Percentiles rank a stretch among this genome's conserved stretches.
phyloP scores from a whole-genome alignment of 2,888 invertebrate genomes.

The Drepana falcataria region DNA sequence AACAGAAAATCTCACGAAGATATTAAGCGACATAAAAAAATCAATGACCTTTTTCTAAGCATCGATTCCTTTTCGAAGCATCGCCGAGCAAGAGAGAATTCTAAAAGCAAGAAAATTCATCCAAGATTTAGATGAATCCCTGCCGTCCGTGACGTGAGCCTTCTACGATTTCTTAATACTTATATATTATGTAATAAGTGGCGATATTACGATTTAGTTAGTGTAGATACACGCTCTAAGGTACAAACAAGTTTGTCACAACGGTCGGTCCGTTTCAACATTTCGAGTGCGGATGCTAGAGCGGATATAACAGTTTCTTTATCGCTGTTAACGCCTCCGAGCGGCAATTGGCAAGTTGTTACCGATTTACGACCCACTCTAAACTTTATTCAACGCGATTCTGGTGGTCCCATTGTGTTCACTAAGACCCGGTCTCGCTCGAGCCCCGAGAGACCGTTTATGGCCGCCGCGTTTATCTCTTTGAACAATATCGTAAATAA shows the following conservation, averaged over 20 bases:
- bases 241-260: slow-evolving; percentile 18
- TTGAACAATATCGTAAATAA: slow-evolving; percentile 52
- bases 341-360: slow-evolving; percentile 73
- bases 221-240: background rate
- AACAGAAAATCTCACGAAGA: too few species aligned
- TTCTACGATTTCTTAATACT: too few species aligned
- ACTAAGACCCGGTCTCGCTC: slow-evolving; percentile 40
- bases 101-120: too few species aligned
- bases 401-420: slow-evolving; percentile 75
- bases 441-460: slow-evolving; percentile 55
- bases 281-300: slow-evolving; percentile 74
- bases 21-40: too few species aligned
- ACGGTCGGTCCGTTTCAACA: slow-evolving; percentile 28
- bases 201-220: background rate
- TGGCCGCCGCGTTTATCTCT: slow-evolving; percentile 51
- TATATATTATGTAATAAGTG: too few species aligned
- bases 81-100: too few species aligned
- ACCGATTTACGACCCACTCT: slow-evolving; percentile 73
- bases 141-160: too few species aligned
- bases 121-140: too few species aligned
- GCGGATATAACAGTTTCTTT: slow-evolving; percentile 66
- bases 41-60: too few species aligned
- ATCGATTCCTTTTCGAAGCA: too few species aligned
- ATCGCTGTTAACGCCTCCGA: slow-evolving; percentile 72
- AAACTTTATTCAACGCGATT: slow-evolving; percentile 67